Evolutionary conservation across 2,888 invertebrate species (phyloP).

Genomic region (Monoplex corrugatus): DNA sequence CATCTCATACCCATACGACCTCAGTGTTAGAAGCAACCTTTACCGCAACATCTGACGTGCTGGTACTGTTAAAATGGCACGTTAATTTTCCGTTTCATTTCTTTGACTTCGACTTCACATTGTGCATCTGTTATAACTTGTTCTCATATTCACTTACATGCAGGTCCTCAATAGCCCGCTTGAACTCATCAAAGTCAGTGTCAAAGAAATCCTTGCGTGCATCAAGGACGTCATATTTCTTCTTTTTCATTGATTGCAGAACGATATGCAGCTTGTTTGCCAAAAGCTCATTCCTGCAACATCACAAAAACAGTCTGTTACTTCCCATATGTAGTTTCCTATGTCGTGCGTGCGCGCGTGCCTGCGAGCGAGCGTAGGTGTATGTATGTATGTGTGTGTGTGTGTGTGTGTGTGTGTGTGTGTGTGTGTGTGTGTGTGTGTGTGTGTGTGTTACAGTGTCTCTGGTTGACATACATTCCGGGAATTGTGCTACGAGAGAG

Average conservation of each 20-base stretch:
- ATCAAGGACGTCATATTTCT: slow-evolving; percentile 90
- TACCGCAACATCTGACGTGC: not conserved
- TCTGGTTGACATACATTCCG: no score
- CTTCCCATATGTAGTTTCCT: not conserved
- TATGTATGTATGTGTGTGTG: not conserved
- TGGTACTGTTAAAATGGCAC: not conserved
- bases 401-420: slow-evolving; percentile 1
- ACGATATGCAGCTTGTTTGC: slow-evolving; percentile 87
- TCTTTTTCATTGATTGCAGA: slow-evolving; percentile 86
- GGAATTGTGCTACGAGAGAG: no score
- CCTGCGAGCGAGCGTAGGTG: no score
- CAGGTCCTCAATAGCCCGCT: slow-evolving; percentile 86
- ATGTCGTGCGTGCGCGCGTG: not conserved
- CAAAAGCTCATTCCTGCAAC: slow-evolving; percentile 89
- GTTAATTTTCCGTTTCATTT: not conserved
- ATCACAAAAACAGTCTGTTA: not conserved
- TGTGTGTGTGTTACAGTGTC: no score
- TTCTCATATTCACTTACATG: slow-evolving; percentile 83
- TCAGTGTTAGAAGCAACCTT: no score
- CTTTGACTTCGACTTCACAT: no score
- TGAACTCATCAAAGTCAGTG: slow-evolving; percentile 88
- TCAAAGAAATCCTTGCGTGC: slow-evolving; percentile 90
- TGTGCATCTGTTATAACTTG: no score
- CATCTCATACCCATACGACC: no score
- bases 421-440: slow-evolving; percentile 1